Evolutionary conservation across 2,888 invertebrate species (phyloP), one percentile per base, ranked within the genome.

Genomic region (Lepetodrilus schrolli): DNA sequence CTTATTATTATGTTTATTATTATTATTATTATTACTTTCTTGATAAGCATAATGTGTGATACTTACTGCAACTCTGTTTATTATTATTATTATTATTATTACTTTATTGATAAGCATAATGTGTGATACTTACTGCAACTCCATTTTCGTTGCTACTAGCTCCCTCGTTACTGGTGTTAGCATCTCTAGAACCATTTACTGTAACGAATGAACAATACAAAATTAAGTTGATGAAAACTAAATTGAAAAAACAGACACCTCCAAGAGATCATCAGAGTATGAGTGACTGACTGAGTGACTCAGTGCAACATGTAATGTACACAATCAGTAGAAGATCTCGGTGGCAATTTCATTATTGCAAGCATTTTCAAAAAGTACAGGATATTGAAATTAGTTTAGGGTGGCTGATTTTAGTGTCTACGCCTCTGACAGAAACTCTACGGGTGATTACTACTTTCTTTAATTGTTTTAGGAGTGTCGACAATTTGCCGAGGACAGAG

Each of bases 391-490:
- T 58, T 58, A 58, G 58, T 58, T 58, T 7, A 30, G 58, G 58
- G 58, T 58, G 58, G 34, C n/a, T 34, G 58, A 34, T 34, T n/a
- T n/a, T 58, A 58, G 17, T 58, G 58, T 30, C 34, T 23, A 30
- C n/a, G n/a, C n/a, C 13, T 34, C 30, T 23, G 30, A 30, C 17
- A 30, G 58, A n/a, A 17, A 58, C 17, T 58, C 58, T 21, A 30
- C 17, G 58, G 58, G 2, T 58, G 58, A 58, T 58, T 58, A 58
- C 58, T n/a, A 58, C 26, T 58, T 58, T 58, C 58, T 58, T 58
- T 58, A 58, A 58, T 58, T 58, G 58, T 58, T 58, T 58, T 34
- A 58, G 17, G 58, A 58, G 58, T 58, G 34, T 58, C 58, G 26
- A 17, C 58, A 58, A 58, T 58, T 58, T 58, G 58, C 30, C 26